phyloP scores from a whole-genome alignment of 2,888 invertebrate species.

The Torymus aiolomorphi region DNA sequence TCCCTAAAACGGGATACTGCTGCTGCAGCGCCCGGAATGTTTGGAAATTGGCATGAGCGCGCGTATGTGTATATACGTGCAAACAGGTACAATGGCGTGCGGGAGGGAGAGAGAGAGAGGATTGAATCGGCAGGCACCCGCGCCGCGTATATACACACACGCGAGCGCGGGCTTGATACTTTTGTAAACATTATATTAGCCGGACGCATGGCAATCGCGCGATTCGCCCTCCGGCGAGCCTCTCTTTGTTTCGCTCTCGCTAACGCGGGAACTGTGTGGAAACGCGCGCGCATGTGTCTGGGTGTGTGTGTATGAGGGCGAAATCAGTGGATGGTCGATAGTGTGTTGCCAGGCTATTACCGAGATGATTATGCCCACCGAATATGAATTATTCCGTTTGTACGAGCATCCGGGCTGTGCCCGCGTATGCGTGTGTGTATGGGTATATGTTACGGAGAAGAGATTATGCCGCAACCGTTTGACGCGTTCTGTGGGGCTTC shows the following conservation, averaged over 20 bases:
- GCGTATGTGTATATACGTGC: neutral
- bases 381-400: conserved; percentile 31
- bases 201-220: conserved; percentile 35
- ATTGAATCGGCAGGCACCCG: too few relatives aligned
- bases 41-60: conserved; percentile 42
- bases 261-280: neutral
- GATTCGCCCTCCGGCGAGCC: conserved; percentile 28
- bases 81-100: conserved; percentile 20
- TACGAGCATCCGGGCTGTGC: neutral
- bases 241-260: neutral
- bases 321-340: conserved; percentile 32
- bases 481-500: too few relatives aligned
- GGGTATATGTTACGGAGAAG: too few relatives aligned
- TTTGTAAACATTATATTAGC: conserved; percentile 54
- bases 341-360: conserved; percentile 22
- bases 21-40: conserved; percentile 20
- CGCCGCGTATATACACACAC: neutral
- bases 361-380: conserved; percentile 39
- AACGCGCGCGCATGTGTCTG: neutral
- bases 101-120: too few relatives aligned
- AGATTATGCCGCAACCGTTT: too few relatives aligned
- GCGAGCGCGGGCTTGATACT: conserved; percentile 32
- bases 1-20: neutral
- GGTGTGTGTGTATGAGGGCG: neutral
- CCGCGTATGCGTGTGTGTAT: too few relatives aligned